Evolutionary conservation across 2,113 vertebrate genomes (phyloP).

Genomic region (Sphaerodactylus townsendi): DNA sequence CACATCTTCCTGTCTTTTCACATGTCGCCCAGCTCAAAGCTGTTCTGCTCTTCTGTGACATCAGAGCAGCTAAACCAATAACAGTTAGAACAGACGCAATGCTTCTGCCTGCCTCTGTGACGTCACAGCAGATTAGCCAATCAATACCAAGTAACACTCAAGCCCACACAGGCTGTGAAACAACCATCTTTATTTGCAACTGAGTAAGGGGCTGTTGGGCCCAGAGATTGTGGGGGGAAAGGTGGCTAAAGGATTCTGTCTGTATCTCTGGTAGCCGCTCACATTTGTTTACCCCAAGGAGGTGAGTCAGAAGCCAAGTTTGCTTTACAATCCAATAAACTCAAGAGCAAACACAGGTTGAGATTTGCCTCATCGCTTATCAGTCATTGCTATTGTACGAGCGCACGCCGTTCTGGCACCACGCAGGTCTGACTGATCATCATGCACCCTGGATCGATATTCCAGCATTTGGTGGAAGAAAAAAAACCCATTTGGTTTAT

Average conservation of each 20-base stretch:
- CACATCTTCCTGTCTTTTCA: background rate
- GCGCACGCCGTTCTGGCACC: background rate
- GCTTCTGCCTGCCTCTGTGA: background rate
- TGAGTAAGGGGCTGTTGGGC: background rate
- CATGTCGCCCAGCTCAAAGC: background rate
- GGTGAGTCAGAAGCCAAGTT: background rate
- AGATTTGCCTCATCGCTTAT: constrained; percentile 5
- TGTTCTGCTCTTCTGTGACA: background rate
- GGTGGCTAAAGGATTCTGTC: too few species aligned
- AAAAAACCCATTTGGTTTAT: background rate
- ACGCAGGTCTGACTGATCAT: background rate
- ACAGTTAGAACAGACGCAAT: background rate
- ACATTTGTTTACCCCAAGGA: background rate
- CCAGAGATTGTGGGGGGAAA: too few species aligned
- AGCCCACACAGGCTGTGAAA: background rate
- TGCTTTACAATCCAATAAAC: constrained; percentile 23
- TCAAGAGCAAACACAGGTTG: background rate
- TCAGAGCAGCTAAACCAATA: background rate
- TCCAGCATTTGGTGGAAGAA: background rate
- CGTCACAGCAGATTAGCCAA: background rate
- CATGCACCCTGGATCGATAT: background rate
- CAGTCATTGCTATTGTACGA: background rate
- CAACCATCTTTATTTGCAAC: background rate
- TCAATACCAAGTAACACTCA: too few species aligned
- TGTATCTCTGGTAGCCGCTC: background rate